A percentile compares a stretch with the other conserved stretches of the same genome.
phyloP scores from a whole-genome alignment of 2,113 vertebrate species.

The Mustelus asterias region DNA sequence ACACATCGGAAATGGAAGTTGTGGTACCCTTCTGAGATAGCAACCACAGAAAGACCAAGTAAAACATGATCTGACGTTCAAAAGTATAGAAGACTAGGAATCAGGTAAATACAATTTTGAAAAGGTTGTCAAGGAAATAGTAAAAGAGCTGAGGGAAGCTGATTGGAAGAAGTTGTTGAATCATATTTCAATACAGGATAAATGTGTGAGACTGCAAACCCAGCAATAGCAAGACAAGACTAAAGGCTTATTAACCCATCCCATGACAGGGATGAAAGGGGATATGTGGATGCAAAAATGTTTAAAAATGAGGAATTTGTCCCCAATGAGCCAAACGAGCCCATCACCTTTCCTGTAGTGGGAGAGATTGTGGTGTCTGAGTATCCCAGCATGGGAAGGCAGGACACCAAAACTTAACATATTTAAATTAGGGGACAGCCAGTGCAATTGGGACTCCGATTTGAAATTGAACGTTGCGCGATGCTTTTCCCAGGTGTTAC shows the following conservation, averaged over 20 bases:
- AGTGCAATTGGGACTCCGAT: not conserved
- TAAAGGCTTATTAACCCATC: not conserved
- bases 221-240: not conserved
- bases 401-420: not conserved
- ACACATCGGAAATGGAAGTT: not conserved
- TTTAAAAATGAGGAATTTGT: not conserved
- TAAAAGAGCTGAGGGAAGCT: not conserved
- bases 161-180: not conserved
- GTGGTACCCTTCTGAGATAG: not conserved
- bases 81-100: not conserved
- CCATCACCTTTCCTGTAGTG: not conserved
- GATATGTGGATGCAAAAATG: not conserved
- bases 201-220: not conserved
- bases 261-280: not conserved
- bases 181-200: not conserved
- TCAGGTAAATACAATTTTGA: not conserved
- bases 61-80: not conserved
- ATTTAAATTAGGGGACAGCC: not conserved
- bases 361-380: not conserved
- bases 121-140: not conserved
- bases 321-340: not conserved
- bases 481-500: not conserved
- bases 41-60: not conserved
- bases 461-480: not conserved
- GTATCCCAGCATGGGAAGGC: not conserved